phyloP scores from a whole-genome alignment of 2,113 vertebrate genomes.

The Scatophagus argus region DNA sequence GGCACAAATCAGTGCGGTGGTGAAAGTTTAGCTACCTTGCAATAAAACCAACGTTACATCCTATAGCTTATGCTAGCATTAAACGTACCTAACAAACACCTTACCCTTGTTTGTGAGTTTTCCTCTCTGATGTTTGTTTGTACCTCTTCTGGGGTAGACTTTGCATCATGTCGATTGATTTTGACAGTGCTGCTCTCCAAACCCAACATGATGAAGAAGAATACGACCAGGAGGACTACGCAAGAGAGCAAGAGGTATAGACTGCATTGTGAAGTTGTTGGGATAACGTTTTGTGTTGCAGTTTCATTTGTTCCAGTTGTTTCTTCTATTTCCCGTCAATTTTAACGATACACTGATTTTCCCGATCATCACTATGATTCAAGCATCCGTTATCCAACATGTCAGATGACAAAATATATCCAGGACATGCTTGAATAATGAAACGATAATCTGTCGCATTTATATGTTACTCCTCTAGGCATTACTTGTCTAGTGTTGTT shows the following conservation, averaged over 20 bases:
- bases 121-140: neutral
- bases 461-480: neutral
- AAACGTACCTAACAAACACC: neutral
- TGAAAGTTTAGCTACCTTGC: neutral
- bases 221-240: constrained; percentile 85
- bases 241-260: constrained; percentile 84
- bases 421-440: neutral
- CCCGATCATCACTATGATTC: no score
- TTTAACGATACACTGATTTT: no score
- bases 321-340: no score
- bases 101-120: neutral
- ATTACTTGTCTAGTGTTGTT: neutral
- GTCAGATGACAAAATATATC: neutral
- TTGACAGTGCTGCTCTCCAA: constrained; percentile 84
- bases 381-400: neutral
- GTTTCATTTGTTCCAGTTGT: neutral
- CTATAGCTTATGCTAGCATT: neutral
- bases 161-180: constrained; percentile 85
- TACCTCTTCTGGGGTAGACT: neutral
- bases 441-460: neutral
- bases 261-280: neutral
- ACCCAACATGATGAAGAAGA: constrained; percentile 85
- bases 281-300: neutral
- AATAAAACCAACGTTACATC: no score
- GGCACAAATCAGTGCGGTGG: neutral